Base-by-base conservation (phyloP, 2,113 vertebrate genomes). In the Paradisaea rubra region DNA sequence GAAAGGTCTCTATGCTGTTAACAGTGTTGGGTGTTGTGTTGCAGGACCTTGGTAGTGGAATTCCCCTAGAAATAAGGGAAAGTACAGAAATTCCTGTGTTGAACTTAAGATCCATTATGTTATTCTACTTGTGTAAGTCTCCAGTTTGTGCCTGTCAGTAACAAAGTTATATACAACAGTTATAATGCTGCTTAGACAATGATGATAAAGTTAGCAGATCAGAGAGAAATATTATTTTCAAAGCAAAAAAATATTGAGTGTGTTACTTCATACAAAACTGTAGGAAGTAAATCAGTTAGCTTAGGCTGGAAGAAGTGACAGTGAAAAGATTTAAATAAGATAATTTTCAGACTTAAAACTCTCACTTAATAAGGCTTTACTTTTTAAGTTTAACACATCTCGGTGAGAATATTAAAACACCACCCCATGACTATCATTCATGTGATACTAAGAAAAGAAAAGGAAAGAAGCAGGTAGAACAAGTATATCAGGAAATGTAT, bases 81-180 rank as follows among this genome's bases (percentile, higher is more conserved):
- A 95, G 59, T 44, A 70, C 30, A 90, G 59, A 61, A 37, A 54
- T 71, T 86, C 81, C 71, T 59, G 33, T 63, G 73, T 56, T 66
- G 59, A 93, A 81, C 47, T 88, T 86, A 22, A 70, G 59, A 91
- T 76, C 66, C 47, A 47, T 85, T 87, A 77, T 13, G 14, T 72
- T 94, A 70, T 86, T 96, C 78, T 82, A 53, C 54, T 95, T 86
- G 50, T 60, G 23, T 81, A 69, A 47, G 27, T 63, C 60, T 54
- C 91, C 76, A 94, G 93, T 96, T 89, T 96, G 91, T 94, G 88
- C 91, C 81, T 74, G 91, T 88, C 89, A 88, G 89, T 92, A 86
- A 83, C 82, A 80, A 94, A 92, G 83, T 63, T 66, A 39, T 42
- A 81, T 53, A 94, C 78, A 66, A 68, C 97, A 96, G 85, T 74